Evolutionary conservation across 2,113 vertebrate species (phyloP).

Genomic region (Bos javanicus): DNA sequence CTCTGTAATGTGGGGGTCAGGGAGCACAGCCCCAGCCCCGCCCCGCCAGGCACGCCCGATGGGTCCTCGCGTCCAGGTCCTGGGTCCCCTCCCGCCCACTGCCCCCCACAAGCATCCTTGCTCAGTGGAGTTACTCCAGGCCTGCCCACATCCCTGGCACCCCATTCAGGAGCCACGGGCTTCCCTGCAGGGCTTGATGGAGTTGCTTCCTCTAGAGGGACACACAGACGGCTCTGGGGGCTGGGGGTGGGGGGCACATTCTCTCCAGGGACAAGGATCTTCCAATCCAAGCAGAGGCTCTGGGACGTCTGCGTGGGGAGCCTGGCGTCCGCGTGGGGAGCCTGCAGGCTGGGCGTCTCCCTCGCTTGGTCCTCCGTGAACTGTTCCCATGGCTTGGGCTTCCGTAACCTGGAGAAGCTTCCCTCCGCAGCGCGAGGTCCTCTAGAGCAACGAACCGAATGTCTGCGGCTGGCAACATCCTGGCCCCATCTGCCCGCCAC

Average conservation of each 20-base stretch:
- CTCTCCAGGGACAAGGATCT: not conserved
- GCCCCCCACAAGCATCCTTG: fast-evolving
- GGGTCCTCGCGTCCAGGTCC: fast-evolving
- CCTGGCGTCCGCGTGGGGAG: fast-evolving
- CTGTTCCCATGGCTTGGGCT: fast-evolving
- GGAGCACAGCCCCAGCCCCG: fast-evolving
- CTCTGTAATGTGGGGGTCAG: fast-evolving
- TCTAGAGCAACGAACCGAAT: fast-evolving
- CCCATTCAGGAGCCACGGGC: fast-evolving
- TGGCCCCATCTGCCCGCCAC: fast-evolving
- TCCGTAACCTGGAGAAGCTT: not conserved
- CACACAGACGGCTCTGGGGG: fast-evolving
- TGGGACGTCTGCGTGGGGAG: fast-evolving
- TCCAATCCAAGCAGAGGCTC: not conserved
- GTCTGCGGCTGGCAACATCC: fast-evolving
- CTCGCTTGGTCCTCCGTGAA: fast-evolving
- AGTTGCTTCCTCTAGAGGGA: not conserved
- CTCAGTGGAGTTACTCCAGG: too few relatives aligned
- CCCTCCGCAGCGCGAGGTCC: fast-evolving
- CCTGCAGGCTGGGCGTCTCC: not conserved
- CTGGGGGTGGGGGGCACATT: not conserved
- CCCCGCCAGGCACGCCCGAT: fast-evolving
- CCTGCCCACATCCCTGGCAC: fast-evolving
- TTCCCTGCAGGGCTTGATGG: not conserved
- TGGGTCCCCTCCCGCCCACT: not conserved